These are phyloP conservation scores for Isurus oxyrinchus DNA, from an alignment of 2,113 vertebrate species.

Conservation along the genomic window DNA sequence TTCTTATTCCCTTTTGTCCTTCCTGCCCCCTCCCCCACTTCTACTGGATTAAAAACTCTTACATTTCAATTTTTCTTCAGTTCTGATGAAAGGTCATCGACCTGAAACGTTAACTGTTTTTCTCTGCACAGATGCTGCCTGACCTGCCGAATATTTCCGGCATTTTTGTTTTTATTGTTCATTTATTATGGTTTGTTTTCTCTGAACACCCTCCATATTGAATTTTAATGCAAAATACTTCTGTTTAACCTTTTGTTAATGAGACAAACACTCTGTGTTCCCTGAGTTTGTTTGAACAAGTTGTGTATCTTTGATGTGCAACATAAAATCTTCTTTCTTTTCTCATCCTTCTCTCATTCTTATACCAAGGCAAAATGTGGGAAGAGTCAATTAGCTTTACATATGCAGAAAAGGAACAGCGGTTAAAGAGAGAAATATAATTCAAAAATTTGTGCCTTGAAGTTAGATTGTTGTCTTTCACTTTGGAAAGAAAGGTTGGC, in stretches of 20 bases:
- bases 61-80: neutral
- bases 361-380: neutral
- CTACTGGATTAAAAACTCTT: neutral
- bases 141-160: neutral
- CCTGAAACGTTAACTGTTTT: neutral
- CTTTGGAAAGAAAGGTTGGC: neutral
- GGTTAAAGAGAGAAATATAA: neutral
- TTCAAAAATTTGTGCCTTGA: neutral
- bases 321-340: constrained; percentile 15
- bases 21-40: too few relatives aligned
- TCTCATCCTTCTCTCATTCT: neutral
- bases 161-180: neutral
- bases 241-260: neutral
- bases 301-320: constrained; percentile 14
- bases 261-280: constrained; percentile 27
- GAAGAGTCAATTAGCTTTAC: neutral
- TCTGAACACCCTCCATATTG: neutral
- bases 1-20: neutral
- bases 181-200: neutral
- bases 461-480: neutral
- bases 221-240: neutral
- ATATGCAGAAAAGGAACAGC: neutral
- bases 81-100: neutral
- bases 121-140: neutral
- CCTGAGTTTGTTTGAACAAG: constrained; percentile 22